Conservation (phyloP, 2,797 vertebrate species). For the Coregonus sp. region DNA sequence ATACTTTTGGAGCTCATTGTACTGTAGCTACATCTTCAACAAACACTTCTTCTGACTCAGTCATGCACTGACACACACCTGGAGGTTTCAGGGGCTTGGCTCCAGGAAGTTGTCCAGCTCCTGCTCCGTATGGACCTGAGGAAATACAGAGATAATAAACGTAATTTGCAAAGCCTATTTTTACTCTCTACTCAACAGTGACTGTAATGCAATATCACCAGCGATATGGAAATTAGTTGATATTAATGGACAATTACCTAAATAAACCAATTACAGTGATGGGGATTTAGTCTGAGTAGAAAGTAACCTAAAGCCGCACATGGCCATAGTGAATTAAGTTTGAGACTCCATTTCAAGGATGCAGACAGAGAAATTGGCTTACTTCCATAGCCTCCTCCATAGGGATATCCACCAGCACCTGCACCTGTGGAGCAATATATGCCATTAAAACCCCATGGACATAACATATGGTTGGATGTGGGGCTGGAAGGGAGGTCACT, state of each 20-base stretch:
- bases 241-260: background rate
- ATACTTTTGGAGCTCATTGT: too few relatives aligned
- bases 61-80: conserved; percentile 46
- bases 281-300: background rate
- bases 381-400: conserved; percentile 56
- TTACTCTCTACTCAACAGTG: conserved; percentile 5
- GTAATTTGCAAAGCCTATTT: background rate
- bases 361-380: conserved; percentile 16
- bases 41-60: background rate
- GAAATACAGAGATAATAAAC: conserved; percentile 10
- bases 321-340: background rate
- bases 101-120: conserved; percentile 55
- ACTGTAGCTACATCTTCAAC: too few relatives aligned
- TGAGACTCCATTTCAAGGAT: background rate
- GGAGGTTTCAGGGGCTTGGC: conserved; percentile 71
- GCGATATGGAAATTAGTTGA: background rate
- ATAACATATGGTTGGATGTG: background rate
- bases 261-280: background rate
- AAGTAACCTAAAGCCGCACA: background rate
- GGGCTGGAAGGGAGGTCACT: background rate
- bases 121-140: conserved; percentile 57
- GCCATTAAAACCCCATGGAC: background rate
- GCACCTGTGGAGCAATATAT: conserved; percentile 36
- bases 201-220: background rate
- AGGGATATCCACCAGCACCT: conserved; percentile 49